These are phyloP conservation scores for Bombus haemorrhoidalis DNA, from an alignment of 1,140 invertebrate species.

Conservation along the genomic window DNA sequence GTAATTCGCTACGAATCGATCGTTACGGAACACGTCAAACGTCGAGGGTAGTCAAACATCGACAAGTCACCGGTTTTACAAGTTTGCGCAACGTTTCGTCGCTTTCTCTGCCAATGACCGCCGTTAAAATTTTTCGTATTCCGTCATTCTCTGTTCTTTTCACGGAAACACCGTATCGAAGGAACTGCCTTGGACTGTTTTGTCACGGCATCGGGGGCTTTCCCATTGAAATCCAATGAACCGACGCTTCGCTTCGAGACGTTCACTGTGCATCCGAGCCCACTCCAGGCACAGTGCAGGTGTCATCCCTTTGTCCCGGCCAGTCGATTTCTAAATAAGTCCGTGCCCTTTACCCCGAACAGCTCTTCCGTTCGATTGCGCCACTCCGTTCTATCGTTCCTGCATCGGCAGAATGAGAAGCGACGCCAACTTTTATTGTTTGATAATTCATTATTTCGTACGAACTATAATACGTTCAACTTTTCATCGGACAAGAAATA, in stretches of 20 bases:
- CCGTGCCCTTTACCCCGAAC: background rate
- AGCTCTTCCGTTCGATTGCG: background rate
- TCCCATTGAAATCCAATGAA: conserved; percentile 28
- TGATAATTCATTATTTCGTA: background rate
- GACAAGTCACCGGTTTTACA: background rate
- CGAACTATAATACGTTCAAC: background rate
- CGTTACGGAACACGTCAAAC: background rate
- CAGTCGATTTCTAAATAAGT: conserved; percentile 35
- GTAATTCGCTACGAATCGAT: background rate
- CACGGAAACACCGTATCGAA: background rate
- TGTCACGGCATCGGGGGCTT: background rate
- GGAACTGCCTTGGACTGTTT: conserved; percentile 4
- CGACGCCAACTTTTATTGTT: background rate
- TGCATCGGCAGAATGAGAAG: background rate
- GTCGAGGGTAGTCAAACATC: background rate
- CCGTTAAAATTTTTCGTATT: background rate
- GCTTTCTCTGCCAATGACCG: background rate
- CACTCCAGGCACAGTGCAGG: conserved; percentile 12
- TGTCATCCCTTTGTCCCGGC: conserved; percentile 33
- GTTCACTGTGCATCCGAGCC: background rate
- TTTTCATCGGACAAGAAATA: no score
- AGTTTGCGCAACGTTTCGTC: background rate
- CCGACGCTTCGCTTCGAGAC: background rate
- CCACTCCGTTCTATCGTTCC: background rate
- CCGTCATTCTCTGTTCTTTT: background rate